These are phyloP conservation scores for Vulpes ferrilata DNA, from an alignment of 2,113 vertebrate species.

Conservation along the genomic window DNA sequence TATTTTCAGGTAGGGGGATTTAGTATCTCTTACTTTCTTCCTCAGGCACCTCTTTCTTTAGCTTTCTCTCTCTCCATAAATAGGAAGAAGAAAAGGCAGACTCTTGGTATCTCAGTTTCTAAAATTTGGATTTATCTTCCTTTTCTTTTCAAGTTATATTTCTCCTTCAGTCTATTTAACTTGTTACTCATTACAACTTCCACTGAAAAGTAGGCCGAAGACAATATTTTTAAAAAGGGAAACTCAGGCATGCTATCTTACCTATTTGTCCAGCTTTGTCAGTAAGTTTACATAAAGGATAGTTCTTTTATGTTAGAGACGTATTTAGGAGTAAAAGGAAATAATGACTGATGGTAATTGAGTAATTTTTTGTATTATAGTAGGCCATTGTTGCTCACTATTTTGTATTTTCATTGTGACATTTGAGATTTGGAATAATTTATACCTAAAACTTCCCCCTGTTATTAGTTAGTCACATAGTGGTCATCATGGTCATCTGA, in stretches of 20 bases:
- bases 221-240: background rate
- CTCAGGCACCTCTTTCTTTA: background rate
- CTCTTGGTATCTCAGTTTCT: constrained; percentile 7
- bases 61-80: background rate
- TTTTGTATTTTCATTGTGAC: background rate
- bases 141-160: constrained; percentile 15
- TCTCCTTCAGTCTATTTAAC: background rate
- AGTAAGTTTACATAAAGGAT: constrained; percentile 24
- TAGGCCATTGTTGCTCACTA: background rate
- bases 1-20: constrained; percentile 27
- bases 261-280: background rate
- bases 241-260: background rate
- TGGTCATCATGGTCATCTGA: too few species aligned
- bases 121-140: constrained; percentile 29
- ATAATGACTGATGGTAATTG: background rate
- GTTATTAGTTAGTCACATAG: background rate
- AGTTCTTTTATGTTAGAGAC: background rate
- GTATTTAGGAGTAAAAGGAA: background rate
- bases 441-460: background rate
- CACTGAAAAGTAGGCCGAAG: constrained; percentile 15
- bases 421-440: background rate
- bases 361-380: background rate
- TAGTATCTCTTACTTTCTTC: constrained; percentile 6
- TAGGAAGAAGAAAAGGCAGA: background rate
- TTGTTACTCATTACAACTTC: background rate